These are phyloP conservation scores for Tychaedon coryphoeus DNA, from an alignment of 2,113 vertebrate species.

Conservation along the genomic window DNA sequence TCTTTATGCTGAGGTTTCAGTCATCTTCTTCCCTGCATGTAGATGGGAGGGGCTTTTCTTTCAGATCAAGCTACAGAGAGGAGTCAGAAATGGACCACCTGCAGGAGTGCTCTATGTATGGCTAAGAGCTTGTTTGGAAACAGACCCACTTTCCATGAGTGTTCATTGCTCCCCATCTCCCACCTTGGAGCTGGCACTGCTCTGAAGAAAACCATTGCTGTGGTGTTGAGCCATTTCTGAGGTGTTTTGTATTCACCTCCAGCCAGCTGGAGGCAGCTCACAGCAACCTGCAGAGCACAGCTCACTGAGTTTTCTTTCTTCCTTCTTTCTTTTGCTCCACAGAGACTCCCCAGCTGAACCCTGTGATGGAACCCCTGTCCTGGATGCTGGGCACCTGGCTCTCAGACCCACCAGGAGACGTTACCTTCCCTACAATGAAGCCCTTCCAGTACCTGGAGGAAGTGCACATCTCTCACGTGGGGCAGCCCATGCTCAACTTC, in stretches of 20 bases:
- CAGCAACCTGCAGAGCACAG: background rate
- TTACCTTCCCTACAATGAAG: conserved; percentile 82
- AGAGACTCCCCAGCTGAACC: conserved; percentile 80
- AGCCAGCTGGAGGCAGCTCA: background rate
- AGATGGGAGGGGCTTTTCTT: background rate
- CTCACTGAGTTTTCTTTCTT: background rate
- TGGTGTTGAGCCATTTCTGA: background rate
- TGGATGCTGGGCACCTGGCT: conserved; percentile 96
- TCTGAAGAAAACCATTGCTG: background rate
- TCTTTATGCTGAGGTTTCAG: background rate
- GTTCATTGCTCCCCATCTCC: background rate
- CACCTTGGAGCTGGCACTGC: background rate
- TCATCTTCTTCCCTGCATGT: background rate
- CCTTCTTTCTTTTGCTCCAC: background rate
- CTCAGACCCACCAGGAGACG: conserved; percentile 84
- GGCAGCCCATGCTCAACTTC: conserved; percentile 93
- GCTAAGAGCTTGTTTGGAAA: background rate
- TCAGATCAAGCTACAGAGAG: background rate
- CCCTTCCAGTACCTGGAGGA: conserved; percentile 90
- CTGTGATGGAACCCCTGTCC: conserved; percentile 83
- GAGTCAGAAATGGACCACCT: background rate
- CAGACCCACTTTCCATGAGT: background rate
- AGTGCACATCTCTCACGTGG: conserved; percentile 87
- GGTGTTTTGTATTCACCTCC: background rate
- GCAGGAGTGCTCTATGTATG: background rate